These are phyloP conservation scores for Selene dorsalis DNA, from an alignment of 2,797 vertebrate genomes.

Conservation along the genomic window DNA sequence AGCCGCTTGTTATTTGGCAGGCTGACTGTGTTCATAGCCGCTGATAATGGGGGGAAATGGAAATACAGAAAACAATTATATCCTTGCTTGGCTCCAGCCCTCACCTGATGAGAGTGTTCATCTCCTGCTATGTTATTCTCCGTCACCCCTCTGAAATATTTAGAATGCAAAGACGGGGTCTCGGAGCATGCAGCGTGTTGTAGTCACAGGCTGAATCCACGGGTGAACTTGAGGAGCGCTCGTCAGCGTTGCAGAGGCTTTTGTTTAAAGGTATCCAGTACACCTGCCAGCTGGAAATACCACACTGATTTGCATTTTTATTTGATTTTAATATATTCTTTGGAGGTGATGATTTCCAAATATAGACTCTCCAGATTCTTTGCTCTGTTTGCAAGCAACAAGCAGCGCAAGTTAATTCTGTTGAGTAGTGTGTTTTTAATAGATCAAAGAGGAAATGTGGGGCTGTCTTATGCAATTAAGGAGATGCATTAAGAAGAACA, in stretches of 20 bases:
- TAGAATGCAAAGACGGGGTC: conserved; percentile 74
- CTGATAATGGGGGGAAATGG: conserved; percentile 76
- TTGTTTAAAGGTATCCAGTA: conserved; percentile 69
- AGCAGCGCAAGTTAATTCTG: conserved; percentile 81
- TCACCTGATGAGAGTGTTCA: conserved; percentile 78
- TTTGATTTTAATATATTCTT: conserved; percentile 83
- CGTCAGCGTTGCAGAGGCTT: conserved; percentile 58
- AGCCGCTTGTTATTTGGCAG: conserved; percentile 61
- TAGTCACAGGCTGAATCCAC: conserved; percentile 63
- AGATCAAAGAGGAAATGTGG: conserved; percentile 86
- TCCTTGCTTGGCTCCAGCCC: conserved; percentile 74
- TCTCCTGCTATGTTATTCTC: conserved; percentile 71
- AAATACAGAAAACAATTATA: conserved; percentile 85
- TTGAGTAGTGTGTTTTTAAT: conserved; percentile 82
- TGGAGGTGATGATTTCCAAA: conserved; percentile 80
- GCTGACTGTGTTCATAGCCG: conserved; percentile 65
- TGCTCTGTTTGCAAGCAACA: conserved; percentile 70
- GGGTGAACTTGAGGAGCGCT: conserved; percentile 62
- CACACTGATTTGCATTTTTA: conserved; percentile 83
- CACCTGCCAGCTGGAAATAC: conserved; percentile 79
- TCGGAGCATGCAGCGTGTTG: conserved; percentile 70
- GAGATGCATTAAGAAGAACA: conserved; percentile 85
- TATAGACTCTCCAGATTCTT: conserved; percentile 73
- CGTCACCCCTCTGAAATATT: conserved; percentile 80
- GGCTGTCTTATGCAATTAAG: conserved; percentile 87